A percentile compares a stretch with the other conserved stretches of the same genome.
phyloP scores from a whole-genome alignment of 2,888 invertebrate genomes.

The Hirtodrosophila trivittata region DNA sequence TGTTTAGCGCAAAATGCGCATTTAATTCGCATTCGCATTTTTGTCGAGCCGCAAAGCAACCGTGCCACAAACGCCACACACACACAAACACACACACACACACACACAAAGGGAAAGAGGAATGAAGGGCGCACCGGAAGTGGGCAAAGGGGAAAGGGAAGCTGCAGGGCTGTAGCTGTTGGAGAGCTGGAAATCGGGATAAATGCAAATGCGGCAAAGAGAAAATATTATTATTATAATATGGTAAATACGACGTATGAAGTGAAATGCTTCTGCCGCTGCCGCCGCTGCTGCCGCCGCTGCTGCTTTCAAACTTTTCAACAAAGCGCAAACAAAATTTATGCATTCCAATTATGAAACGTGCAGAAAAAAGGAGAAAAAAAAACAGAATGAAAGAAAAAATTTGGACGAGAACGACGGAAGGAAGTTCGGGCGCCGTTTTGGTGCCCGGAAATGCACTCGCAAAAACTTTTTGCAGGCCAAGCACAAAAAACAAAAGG shows the following conservation, averaged over 20 bases:
- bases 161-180: background rate
- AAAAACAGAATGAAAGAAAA: conserved; percentile 37
- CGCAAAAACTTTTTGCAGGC: conserved; percentile 14
- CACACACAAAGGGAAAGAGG: conserved; percentile 2
- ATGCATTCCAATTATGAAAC: conserved; percentile 74
- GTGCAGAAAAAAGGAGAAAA: conserved; percentile 42
- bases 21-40: conserved; percentile 67
- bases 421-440: conserved; percentile 44
- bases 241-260: conserved; percentile 64
- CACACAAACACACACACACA: background rate
- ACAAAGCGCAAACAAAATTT: conserved; percentile 61
- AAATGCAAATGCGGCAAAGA: conserved; percentile 70
- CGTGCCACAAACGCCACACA: background rate
- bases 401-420: conserved; percentile 3
- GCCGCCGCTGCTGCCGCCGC: conserved; percentile 1
- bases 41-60: too few species aligned
- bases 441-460: conserved; percentile 52
- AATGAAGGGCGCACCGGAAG: conserved; percentile 13
- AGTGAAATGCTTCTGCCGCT: conserved; percentile 23
- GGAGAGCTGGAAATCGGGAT: conserved; percentile 48
- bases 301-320: conserved; percentile 35
- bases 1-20: conserved; percentile 76
- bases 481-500: conserved; percentile 6
- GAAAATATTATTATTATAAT: conserved; percentile 73
- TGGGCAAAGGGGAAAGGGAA: conserved; percentile 13